A percentile compares a stretch with the other conserved stretches of the same genome.
Evolutionary conservation across 2,888 invertebrate species (phyloP).

Genomic region (Drosophila vallismaia): DNA sequence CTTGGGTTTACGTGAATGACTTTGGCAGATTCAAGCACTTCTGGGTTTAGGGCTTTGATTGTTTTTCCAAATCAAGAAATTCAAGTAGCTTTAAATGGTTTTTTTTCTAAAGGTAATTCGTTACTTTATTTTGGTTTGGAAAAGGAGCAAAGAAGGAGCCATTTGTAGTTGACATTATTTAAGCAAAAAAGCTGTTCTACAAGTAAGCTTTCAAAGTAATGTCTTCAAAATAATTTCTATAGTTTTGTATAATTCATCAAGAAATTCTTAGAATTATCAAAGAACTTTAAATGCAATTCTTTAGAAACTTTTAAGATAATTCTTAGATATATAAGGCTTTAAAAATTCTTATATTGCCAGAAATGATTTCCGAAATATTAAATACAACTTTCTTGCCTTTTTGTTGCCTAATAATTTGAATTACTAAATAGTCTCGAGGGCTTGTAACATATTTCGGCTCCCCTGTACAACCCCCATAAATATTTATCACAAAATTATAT

Average conservation of each 20-base stretch:
- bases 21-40: neutral
- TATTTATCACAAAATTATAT: slow-evolving; percentile 33
- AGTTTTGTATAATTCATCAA: no score
- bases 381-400: neutral
- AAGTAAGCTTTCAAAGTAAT: no score
- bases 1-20: neutral
- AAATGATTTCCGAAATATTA: neutral
- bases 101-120: neutral
- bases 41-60: neutral
- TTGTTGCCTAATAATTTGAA: neutral
- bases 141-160: no score
- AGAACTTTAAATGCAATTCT: no score
- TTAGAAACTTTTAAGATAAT: no score
- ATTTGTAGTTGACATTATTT: no score
- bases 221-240: no score
- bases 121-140: neutral
- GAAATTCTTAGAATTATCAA: no score
- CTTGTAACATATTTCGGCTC: neutral
- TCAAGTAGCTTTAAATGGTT: neutral
- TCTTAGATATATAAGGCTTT: no score
- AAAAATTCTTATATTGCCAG: neutral
- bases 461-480: slow-evolving; percentile 12
- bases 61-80: neutral
- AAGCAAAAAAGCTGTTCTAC: no score
- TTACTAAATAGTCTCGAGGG: neutral